Conservation (phyloP, 2,888 invertebrate genomes). For the Drosophila birchii region DNA sequence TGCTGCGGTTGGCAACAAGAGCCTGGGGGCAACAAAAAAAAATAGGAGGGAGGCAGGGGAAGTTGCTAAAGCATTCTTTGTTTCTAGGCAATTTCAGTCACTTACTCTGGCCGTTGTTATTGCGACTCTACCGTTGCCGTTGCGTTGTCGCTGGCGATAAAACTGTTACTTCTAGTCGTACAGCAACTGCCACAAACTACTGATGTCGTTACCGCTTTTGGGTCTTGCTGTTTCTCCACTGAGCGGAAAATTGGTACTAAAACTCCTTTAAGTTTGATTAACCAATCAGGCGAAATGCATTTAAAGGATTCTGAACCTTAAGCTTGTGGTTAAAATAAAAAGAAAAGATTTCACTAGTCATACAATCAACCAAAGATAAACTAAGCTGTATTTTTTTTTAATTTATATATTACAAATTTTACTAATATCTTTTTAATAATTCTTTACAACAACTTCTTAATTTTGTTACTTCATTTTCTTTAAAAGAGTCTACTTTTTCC, state of each 20-base stretch:
- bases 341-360: no score
- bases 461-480: not conserved
- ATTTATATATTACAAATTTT: no score
- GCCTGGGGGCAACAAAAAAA: constrained; percentile 12
- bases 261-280: not conserved
- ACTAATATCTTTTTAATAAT: not conserved
- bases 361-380: no score
- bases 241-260: not conserved
- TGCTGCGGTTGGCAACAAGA: constrained; percentile 50
- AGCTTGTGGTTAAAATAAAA: no score
- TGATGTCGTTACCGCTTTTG: constrained; percentile 24
- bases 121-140: constrained; percentile 32
- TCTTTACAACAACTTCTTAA: not conserved
- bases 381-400: no score
- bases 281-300: not conserved
- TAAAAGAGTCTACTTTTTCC: not conserved
- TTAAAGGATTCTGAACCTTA: no score
- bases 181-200: constrained; percentile 33
- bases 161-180: constrained; percentile 52
- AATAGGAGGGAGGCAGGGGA: constrained; percentile 13
- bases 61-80: constrained; percentile 46
- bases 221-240: constrained; percentile 19
- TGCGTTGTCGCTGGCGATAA: constrained; percentile 63
- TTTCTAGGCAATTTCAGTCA: constrained; percentile 61
- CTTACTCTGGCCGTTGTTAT: constrained; percentile 57